Evolutionary conservation across 2,888 invertebrate genomes (phyloP), one percentile per base, ranked within the genome.

Genomic region (Meloe dianella): DNA sequence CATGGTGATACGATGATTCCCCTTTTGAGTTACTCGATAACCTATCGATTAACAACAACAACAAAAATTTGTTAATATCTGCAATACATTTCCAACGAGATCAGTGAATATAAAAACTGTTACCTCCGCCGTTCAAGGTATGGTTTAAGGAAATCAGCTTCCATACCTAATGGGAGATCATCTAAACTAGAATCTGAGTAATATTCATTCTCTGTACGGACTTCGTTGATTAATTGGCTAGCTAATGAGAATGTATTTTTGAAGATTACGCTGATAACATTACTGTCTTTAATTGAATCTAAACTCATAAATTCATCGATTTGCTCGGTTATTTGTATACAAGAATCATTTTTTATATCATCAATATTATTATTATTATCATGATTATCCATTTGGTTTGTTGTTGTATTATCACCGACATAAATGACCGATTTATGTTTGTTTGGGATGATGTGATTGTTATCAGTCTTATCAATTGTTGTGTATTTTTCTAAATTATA

Each of bases 11-110:
- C 69, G 20, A 71, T 47, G 59, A 70, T 47, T 85, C 85, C 10
- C 76, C 80, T 65, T 85, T 80, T 22, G 85, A 82, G 72, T 86
- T 87, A 61, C 85, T 86, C 32, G 87, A 86, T 57, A 87, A 85
- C 76, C 87, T 87, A 79, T 32, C 81, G 80, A 54, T 59, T 67
- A 61, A 62, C 14, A 67, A 65, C 8, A 8, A 54, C 8, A 64
- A 32, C 27, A 4, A 12, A 60, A 22, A 24, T 60, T 54, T 4
- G 22, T 58, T 4, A 27, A 27, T 27, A n/a, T n/a, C n/a, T n/a
- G n/a, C n/a, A n/a, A n/a, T n/a, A n/a, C n/a, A n/a, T 27, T 27
- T 27, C 27, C 27, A 4, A 4, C 27, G 4, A 27, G 27, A 27
- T 27, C 27, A 27, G 27, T n/a, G 27, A 3, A 27, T 3, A 4